These are phyloP conservation scores for Antechinus stuartii DNA, from an alignment of 2,113 vertebrate genomes.

Conservation along the genomic window DNA sequence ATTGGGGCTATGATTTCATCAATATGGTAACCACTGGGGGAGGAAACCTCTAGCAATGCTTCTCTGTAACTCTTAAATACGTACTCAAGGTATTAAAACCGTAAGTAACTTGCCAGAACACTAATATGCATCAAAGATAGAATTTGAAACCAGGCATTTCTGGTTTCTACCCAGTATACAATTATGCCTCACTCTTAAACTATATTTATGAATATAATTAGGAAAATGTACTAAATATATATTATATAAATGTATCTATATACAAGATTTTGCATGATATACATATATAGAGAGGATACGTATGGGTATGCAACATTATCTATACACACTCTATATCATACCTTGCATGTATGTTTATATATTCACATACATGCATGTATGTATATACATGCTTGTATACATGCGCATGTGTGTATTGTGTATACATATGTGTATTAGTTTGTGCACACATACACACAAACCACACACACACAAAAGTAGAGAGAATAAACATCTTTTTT, in stretches of 20 bases:
- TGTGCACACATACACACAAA: no score
- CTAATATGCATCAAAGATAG: background rate
- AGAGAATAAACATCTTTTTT: constrained; percentile 22
- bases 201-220: background rate
- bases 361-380: no score
- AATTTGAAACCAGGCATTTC: background rate
- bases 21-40: background rate
- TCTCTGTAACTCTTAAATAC: background rate
- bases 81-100: background rate
- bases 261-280: no score
- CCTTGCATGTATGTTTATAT: no score
- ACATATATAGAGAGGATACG: no score
- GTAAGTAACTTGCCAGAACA: background rate
- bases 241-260: no score
- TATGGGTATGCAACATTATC: no score
- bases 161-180: background rate
- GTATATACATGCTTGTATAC: no score
- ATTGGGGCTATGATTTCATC: background rate
- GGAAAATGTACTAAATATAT: background rate
- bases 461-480: background rate
- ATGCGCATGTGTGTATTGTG: no score
- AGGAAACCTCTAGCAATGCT: background rate
- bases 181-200: background rate
- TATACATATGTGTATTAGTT: no score
- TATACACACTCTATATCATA: no score